phyloP scores from a whole-genome alignment of 1,140 invertebrate genomes.

The Melipona quadrifasciata region DNA sequence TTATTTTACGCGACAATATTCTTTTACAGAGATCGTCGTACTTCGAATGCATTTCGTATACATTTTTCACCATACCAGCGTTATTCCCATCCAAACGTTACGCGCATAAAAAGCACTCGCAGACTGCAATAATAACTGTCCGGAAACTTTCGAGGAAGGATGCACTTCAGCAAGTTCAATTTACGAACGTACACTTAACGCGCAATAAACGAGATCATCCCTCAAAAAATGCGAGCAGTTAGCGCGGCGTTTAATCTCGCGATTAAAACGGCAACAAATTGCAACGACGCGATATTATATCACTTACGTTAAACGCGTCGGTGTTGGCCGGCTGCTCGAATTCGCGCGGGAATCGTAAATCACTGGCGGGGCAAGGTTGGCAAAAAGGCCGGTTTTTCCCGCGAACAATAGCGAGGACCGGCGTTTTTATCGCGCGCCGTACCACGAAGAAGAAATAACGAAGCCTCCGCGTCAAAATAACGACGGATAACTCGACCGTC shows the following conservation, averaged over 20 bases:
- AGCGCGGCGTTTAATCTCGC: neutral
- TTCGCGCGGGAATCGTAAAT: slow-evolving; percentile 27
- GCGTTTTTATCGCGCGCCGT: slow-evolving; percentile 11
- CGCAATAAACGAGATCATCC: neutral
- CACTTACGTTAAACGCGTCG: slow-evolving; percentile 14
- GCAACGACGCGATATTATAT: slow-evolving; percentile 26
- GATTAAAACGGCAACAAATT: slow-evolving; percentile 32
- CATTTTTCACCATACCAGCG: no score
- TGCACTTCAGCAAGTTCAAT: neutral
- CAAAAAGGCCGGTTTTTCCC: neutral
- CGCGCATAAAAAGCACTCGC: no score
- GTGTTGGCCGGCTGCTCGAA: neutral
- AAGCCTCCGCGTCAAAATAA: neutral
- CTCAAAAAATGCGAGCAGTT: neutral
- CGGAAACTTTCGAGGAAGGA: no score
- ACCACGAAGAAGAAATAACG: slow-evolving; percentile 11
- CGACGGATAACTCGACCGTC: neutral
- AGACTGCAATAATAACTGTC: no score
- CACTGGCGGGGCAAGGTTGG: neutral
- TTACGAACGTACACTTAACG: neutral
- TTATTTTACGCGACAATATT: no score
- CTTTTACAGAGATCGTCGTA: no score
- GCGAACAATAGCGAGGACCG: neutral
- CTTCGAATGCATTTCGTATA: no score
- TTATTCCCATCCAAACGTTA: no score